These are phyloP conservation scores for Sepiola atlantica DNA, from an alignment of 2,888 invertebrate genomes.

Conservation along the genomic window DNA sequence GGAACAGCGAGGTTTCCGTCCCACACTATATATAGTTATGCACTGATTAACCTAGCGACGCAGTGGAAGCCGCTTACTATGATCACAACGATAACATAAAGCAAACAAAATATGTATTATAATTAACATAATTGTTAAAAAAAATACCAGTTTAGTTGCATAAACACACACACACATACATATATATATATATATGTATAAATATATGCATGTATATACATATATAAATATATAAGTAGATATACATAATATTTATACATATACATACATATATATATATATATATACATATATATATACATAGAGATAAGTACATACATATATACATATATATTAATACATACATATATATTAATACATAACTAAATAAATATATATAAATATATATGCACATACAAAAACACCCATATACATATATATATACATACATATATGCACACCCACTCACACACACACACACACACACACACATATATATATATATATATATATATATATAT, in stretches of 20 bases:
- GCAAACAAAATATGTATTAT: too few relatives aligned
- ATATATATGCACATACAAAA: too few relatives aligned
- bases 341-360: background rate
- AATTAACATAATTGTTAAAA: too few relatives aligned
- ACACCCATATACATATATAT: background rate
- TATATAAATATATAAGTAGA: background rate
- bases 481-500: background rate
- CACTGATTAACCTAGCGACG: background rate
- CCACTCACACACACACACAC: background rate
- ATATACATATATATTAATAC: background rate
- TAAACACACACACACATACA: background rate
- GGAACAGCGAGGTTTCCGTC: background rate
- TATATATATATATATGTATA: background rate
- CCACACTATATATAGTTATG: background rate
- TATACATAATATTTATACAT: background rate
- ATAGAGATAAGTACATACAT: background rate
- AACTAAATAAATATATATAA: too few relatives aligned
- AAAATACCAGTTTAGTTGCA: too few relatives aligned
- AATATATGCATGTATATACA: background rate
- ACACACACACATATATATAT: constrained; percentile 5
- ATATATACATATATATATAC: background rate
- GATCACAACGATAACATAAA: too few relatives aligned
- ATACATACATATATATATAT: background rate
- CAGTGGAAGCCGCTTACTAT: too few relatives aligned
- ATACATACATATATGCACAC: background rate